Conservation (phyloP, 1,140 invertebrate species). For the Heliothis subflexa region DNA sequence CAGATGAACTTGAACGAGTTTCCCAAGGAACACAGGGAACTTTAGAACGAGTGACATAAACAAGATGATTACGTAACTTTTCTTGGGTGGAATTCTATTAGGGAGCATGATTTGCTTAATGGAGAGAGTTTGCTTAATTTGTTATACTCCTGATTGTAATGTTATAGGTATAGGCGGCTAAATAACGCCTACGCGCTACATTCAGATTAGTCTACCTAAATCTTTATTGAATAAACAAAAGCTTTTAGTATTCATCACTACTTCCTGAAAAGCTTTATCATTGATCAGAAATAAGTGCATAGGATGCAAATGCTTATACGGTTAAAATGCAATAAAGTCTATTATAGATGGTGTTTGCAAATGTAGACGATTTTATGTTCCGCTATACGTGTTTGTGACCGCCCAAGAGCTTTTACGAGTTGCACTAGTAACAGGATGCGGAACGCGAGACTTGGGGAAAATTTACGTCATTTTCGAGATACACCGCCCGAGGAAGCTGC, state of each 20-base stretch:
- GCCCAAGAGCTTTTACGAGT: constrained; percentile 11
- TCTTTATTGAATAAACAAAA: too few relatives aligned
- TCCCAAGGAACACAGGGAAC: not conserved
- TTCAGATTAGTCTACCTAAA: too few relatives aligned
- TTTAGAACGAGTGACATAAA: not conserved
- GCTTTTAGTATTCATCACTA: too few relatives aligned
- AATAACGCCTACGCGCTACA: too few relatives aligned
- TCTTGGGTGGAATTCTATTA: not conserved
- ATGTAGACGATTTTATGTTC: constrained; percentile 41
- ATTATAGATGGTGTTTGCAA: constrained; percentile 10
- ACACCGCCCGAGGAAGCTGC: constrained; percentile 9
- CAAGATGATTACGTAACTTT: not conserved
- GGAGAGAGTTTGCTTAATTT: too few relatives aligned
- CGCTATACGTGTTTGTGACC: constrained; percentile 28
- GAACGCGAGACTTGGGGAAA: constrained; percentile 10
- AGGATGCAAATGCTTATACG: not conserved
- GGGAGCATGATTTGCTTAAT: too few relatives aligned
- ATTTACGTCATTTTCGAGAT: constrained; percentile 27
- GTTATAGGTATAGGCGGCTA: too few relatives aligned
- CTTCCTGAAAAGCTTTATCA: too few relatives aligned
- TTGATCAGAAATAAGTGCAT: too few relatives aligned
- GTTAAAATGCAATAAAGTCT: not conserved
- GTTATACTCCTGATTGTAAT: too few relatives aligned
- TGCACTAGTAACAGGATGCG: constrained; percentile 15
- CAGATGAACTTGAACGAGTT: too few relatives aligned